A percentile compares a stretch with the other conserved stretches of the same genome.
Evolutionary conservation across 2,888 invertebrate genomes (phyloP).

Genomic region (Aleiodes alternator): DNA sequence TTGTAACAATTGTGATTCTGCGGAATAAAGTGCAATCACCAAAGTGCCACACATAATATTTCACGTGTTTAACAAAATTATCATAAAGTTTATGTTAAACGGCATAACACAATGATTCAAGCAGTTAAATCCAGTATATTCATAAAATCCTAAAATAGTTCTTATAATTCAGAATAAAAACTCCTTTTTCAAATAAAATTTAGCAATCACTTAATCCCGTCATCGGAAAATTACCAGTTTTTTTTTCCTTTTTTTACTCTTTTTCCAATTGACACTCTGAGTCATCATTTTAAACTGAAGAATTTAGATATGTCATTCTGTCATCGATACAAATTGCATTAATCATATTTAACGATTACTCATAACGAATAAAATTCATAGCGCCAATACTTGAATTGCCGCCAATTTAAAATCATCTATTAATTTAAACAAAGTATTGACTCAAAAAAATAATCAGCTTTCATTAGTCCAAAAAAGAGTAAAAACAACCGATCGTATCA

Average conservation of each 20-base stretch:
- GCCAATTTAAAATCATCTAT: slow-evolving; percentile 7
- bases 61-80: slow-evolving; percentile 7
- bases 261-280: neutral
- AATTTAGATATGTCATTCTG: slow-evolving; percentile 1
- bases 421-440: neutral
- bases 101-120: neutral
- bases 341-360: neutral
- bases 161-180: too few relatives aligned
- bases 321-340: slow-evolving; percentile 12
- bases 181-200: neutral
- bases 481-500: too few relatives aligned
- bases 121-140: slow-evolving; percentile 9
- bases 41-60: neutral
- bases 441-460: too few relatives aligned
- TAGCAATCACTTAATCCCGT: slow-evolving; percentile 4
- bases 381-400: slow-evolving; percentile 6
- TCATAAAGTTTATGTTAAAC: neutral
- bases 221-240: neutral
- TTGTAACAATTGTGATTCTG: slow-evolving; percentile 6
- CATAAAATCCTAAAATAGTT: neutral
- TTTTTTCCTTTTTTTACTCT: neutral
- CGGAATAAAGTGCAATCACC: neutral
- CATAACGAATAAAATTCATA: slow-evolving; percentile 10
- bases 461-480: too few relatives aligned
- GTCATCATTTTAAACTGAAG: neutral